A percentile compares a stretch with the other conserved stretches of the same genome.
Conservation (phyloP, 1,140 invertebrate species). For the Calephelis virginiensis region DNA sequence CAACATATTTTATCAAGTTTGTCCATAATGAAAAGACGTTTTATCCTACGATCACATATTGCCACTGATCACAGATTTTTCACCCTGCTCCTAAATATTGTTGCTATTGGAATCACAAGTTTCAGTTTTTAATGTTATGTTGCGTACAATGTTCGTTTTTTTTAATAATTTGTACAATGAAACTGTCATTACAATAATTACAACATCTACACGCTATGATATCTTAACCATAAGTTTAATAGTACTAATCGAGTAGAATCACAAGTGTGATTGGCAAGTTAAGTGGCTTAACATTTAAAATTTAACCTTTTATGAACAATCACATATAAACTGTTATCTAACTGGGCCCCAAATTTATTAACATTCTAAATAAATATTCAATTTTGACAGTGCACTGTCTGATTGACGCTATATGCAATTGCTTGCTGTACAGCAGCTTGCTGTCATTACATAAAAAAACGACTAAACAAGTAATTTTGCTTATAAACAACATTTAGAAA, state of each 20-base stretch:
- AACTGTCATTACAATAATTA: not conserved
- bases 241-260: not conserved
- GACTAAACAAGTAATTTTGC: too few relatives aligned
- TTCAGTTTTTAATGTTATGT: not conserved
- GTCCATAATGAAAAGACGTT: constrained; percentile 16
- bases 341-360: too few relatives aligned
- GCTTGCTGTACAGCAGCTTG: too few relatives aligned
- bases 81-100: constrained; percentile 37
- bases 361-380: too few relatives aligned
- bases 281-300: too few relatives aligned
- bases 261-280: too few relatives aligned
- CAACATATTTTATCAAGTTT: not conserved
- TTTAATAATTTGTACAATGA: not conserved
- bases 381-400: too few relatives aligned
- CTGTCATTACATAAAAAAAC: too few relatives aligned
- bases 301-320: too few relatives aligned
- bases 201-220: constrained; percentile 3
- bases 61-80: constrained; percentile 51
- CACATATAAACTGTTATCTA: too few relatives aligned
- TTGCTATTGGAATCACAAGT: not conserved
- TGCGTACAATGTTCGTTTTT: not conserved
- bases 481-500: too few relatives aligned
- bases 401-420: too few relatives aligned
- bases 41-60: constrained; percentile 52
- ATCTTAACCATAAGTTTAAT: not conserved